Base-by-base conservation (phyloP, 1,140 invertebrate genomes). In the Camponotus vicinus region DNA sequence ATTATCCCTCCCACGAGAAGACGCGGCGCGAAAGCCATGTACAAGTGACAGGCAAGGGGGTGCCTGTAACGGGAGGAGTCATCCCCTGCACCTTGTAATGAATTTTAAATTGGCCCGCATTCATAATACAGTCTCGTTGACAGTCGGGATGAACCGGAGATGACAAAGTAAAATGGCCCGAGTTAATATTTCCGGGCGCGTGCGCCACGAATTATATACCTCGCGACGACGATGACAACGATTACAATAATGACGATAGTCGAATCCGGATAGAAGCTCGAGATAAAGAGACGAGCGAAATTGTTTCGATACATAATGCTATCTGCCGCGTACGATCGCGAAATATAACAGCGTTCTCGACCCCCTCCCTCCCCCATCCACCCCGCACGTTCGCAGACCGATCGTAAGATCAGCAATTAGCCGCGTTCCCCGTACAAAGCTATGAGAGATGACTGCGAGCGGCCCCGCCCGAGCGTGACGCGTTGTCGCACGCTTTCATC, bases 71-170 rank as follows among this genome's bases (percentile, higher is more conserved):
- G 85, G 66, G 78, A 82, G 86, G 79, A 61, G 18, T 34, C 45
- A 49, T 49, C 63, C 40, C 61, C 75, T 82, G 69, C 92, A 87
- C 84, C 88, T 92, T 90, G 92, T 95, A 95, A 95, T 95, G 94
- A 95, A 95, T 95, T 95, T 95, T 94, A 94, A 95, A 95, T 95
- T 95, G 92, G 92, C 93, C 92, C 79, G 85, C 93, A 94, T 95
- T 95, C 91, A 94, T 95, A 94, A 95, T 94, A 87, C 89, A 92
- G 86, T 70, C 76, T 83, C 91, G 92, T 92, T 92, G 92, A 93
- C 91, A 92, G 91, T 87, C 86, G 79, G 89, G 92, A 94, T 92
- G 92, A 94, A 91, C 90, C 91, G 91, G 92, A 93, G 93, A 95
- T 94, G 94, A 94, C 93, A 94, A 91, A 92, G 93, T 94, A 92